Conservation (phyloP, 2,888 invertebrate genomes). For the Pyrochroa serraticornis region DNA sequence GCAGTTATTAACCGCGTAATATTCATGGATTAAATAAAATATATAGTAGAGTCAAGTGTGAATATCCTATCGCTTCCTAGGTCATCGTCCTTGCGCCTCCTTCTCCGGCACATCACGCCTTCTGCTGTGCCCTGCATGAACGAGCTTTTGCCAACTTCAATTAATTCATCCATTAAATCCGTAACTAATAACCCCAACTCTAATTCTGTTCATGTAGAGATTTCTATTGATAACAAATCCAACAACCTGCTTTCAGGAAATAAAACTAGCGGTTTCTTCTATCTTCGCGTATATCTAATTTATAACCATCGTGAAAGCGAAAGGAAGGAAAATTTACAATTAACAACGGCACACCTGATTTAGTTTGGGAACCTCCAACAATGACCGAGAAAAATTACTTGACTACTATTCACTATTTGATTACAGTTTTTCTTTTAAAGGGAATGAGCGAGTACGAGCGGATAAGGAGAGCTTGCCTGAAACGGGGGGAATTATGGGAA, state of each 20-base stretch:
- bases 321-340: constrained; percentile 12
- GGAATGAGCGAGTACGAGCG: constrained; percentile 84
- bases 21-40: too few species aligned
- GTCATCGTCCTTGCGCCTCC: constrained; percentile 29
- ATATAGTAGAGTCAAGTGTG: constrained; percentile 4
- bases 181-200: constrained; percentile 15
- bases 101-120: constrained; percentile 4
- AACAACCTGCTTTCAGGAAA: constrained; percentile 7
- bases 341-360: constrained; percentile 6
- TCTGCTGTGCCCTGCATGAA: constrained; percentile 28
- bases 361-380: constrained; percentile 19
- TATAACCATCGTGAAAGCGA: constrained; percentile 19
- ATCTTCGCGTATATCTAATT: constrained; percentile 11
- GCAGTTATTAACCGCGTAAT: too few species aligned
- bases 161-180: constrained; percentile 29
- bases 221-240: constrained; percentile 10
- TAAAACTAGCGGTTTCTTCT: background rate
- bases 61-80: constrained; percentile 27
- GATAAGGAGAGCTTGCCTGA: constrained; percentile 79
- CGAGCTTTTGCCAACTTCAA: constrained; percentile 26
- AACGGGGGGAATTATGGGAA: constrained; percentile 83
- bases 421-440: constrained; percentile 41
- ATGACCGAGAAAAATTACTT: constrained; percentile 1
- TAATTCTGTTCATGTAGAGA: constrained; percentile 13
- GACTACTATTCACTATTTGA: background rate